phyloP scores from a whole-genome alignment of 2,113 vertebrate species.

The Zapornia atra region DNA sequence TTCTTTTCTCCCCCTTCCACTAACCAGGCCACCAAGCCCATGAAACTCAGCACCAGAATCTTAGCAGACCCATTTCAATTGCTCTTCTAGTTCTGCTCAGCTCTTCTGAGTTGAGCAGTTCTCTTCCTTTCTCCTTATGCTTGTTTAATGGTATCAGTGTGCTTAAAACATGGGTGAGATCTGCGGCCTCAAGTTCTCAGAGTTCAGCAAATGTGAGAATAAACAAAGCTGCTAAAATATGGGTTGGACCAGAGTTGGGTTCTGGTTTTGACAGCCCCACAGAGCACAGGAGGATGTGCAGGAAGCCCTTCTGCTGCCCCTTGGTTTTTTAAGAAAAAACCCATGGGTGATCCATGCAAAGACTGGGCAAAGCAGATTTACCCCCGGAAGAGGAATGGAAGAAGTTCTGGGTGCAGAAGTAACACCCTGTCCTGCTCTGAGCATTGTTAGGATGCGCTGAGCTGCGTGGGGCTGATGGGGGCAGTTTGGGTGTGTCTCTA shows the following conservation, averaged over 20 bases:
- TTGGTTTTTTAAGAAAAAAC: too few relatives aligned
- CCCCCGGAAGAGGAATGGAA: not conserved
- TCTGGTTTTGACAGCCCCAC: not conserved
- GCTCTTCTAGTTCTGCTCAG: not conserved
- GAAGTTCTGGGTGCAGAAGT: too few relatives aligned
- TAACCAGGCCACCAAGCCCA: rapidly evolving
- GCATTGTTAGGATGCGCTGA: too few relatives aligned
- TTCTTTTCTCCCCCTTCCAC: not conserved
- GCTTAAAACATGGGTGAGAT: not conserved
- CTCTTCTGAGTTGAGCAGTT: not conserved
- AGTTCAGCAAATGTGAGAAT: not conserved
- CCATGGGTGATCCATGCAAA: not conserved
- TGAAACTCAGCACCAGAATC: not conserved
- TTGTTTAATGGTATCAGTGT: too few relatives aligned
- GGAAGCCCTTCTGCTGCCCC: not conserved
- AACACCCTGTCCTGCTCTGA: too few relatives aligned
- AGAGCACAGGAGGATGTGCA: not conserved
- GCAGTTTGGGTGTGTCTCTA: too few relatives aligned
- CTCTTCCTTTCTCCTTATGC: not conserved
- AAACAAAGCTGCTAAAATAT: not conserved
- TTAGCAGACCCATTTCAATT: not conserved
- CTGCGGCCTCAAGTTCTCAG: not conserved
- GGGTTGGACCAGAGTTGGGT: not conserved
- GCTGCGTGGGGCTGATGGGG: too few relatives aligned
- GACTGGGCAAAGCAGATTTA: not conserved